Percentiles rank a stretch among this genome's conserved stretches.
Conservation (phyloP, 64 coral and sea anemone genomes). For the Montipora foliosa region DNA sequence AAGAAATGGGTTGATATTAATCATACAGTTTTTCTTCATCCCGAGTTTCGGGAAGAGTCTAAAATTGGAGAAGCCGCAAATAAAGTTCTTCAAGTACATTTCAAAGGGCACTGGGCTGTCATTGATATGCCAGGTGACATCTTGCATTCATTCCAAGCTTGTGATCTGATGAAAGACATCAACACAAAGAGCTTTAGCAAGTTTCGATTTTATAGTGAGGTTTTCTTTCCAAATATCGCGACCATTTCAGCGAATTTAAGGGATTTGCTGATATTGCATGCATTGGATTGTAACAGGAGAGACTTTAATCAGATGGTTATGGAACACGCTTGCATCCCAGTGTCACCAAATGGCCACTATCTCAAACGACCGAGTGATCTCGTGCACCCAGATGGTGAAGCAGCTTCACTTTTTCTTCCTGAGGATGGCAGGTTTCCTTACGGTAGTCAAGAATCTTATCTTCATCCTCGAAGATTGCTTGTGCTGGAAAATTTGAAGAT, state of each 20-base stretch:
- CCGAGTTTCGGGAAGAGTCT: conserved; percentile 23
- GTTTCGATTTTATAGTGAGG: conserved; percentile 46
- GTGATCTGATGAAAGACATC: background rate
- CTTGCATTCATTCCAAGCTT: conserved; percentile 26
- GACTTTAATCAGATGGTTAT: conserved; percentile 29
- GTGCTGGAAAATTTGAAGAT: conserved; percentile 60
- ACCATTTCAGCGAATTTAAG: conserved; percentile 9
- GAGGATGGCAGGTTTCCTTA: conserved; percentile 83
- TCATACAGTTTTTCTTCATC: conserved; percentile 58
- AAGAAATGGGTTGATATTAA: conserved; percentile 35
- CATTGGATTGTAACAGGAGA: conserved; percentile 13
- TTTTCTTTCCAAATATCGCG: conserved; percentile 71
- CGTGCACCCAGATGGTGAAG: conserved; percentile 60
- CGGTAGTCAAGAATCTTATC: conserved; percentile 37
- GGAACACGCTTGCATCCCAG: conserved; percentile 62
- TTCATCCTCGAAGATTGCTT: conserved; percentile 10
- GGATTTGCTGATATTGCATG: conserved; percentile 59
- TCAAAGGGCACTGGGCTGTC: conserved; percentile 21
- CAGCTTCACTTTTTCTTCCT: conserved; percentile 57
- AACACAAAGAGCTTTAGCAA: background rate
- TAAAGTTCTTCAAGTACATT: conserved; percentile 50
- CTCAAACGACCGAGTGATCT: conserved; percentile 63
- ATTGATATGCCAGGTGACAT: conserved; percentile 72
- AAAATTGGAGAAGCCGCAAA: conserved; percentile 71
- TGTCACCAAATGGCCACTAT: conserved; percentile 49